These are phyloP conservation scores for Agonopterix heracliana DNA, from an alignment of 2,888 invertebrate genomes.

Conservation along the genomic window DNA sequence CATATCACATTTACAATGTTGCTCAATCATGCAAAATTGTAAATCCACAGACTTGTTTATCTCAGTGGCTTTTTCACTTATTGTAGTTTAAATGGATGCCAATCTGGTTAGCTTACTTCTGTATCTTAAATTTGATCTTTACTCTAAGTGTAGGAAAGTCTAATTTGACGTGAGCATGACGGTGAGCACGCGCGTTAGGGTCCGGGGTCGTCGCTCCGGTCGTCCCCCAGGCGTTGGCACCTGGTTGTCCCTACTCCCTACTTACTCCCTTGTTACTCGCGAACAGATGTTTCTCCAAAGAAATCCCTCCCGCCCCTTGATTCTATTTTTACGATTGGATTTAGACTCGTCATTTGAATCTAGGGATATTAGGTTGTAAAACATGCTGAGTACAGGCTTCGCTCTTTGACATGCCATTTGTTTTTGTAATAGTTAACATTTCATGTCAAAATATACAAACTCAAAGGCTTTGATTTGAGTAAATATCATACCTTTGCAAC, in stretches of 20 bases:
- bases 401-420: too few relatives aligned
- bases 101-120: not conserved
- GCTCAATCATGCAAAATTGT: too few relatives aligned
- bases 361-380: not conserved
- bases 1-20: too few relatives aligned
- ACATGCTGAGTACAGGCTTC: too few relatives aligned
- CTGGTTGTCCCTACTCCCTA: conserved; percentile 48
- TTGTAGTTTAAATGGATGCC: not conserved
- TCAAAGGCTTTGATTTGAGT: conserved; percentile 5
- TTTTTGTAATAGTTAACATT: too few relatives aligned
- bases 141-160: too few relatives aligned
- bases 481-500: conserved; percentile 24
- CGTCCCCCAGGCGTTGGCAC: conserved; percentile 58
- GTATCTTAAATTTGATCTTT: too few relatives aligned
- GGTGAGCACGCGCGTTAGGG: conserved; percentile 45
- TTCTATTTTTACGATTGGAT: conserved; percentile 22
- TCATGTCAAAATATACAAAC: not conserved
- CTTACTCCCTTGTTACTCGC: conserved; percentile 32
- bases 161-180: too few relatives aligned
- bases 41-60: not conserved
- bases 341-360: conserved; percentile 6
- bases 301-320: conserved; percentile 30
- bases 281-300: conserved; percentile 58
- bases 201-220: conserved; percentile 68
- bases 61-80: not conserved